These are phyloP conservation scores for Calliopsis andreniformis DNA, from an alignment of 1,140 invertebrate genomes.

Conservation along the genomic window DNA sequence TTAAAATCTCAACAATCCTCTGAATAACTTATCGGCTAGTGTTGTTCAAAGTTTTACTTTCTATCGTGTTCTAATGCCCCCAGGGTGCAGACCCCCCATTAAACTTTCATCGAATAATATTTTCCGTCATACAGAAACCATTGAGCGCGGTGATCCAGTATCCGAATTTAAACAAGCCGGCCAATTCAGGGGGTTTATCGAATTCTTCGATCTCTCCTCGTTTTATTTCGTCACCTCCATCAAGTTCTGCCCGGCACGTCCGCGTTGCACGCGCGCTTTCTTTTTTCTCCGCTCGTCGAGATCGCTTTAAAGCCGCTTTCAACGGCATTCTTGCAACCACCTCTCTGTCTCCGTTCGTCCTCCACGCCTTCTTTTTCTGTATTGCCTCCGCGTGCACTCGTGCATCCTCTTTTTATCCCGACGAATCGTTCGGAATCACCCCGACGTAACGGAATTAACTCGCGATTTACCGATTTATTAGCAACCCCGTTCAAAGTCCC, in stretches of 20 bases:
- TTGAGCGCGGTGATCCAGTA: conserved; percentile 22
- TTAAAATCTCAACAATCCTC: neutral
- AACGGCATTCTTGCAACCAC: conserved; percentile 54
- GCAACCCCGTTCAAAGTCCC: conserved; percentile 43
- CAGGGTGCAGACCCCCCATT: neutral
- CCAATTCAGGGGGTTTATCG: conserved; percentile 68
- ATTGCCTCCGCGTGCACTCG: conserved; percentile 40
- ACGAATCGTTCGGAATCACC: conserved; percentile 61
- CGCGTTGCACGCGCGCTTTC: conserved; percentile 32
- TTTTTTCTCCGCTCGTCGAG: conserved; percentile 62
- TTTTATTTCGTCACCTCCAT: conserved; percentile 61
- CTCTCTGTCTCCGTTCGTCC: conserved; percentile 48
- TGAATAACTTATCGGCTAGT: neutral
- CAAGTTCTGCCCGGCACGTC: too few relatives aligned
- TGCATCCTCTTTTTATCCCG: conserved; percentile 12
- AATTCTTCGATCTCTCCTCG: conserved; percentile 63
- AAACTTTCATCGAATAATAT: conserved; percentile 32
- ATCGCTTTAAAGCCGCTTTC: conserved; percentile 68
- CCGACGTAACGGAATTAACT: conserved; percentile 71
- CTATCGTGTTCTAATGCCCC: neutral
- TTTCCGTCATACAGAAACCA: conserved; percentile 1
- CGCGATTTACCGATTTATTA: conserved; percentile 71
- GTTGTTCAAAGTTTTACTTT: conserved; percentile 5
- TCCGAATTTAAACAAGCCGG: conserved; percentile 58
- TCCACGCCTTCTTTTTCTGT: conserved; percentile 41